phyloP scores from a whole-genome alignment of 1,140 invertebrate species.

The Neodiprion virginianus region DNA sequence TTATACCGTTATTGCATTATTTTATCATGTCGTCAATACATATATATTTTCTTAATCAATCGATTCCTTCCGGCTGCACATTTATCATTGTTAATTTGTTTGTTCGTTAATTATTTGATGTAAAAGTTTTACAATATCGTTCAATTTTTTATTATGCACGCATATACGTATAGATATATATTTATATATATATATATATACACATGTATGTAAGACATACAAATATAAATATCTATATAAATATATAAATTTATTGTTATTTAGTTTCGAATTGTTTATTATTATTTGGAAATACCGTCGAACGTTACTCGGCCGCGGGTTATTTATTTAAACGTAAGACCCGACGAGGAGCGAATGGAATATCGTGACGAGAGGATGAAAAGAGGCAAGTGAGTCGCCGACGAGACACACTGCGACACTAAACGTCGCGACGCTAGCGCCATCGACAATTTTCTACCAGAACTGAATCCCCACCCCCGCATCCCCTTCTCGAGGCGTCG shows the following conservation, averaged over 20 bases:
- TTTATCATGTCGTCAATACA: too few relatives aligned
- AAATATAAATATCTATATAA: background rate
- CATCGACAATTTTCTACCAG: background rate
- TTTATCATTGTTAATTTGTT: too few relatives aligned
- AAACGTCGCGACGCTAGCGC: slow-evolving; percentile 46
- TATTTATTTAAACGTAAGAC: slow-evolving; percentile 36
- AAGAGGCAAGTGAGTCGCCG: background rate
- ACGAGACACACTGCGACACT: slow-evolving; percentile 48
- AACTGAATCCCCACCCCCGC: slow-evolving; percentile 9
- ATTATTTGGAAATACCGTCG: background rate
- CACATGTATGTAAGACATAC: too few relatives aligned
- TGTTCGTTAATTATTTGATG: too few relatives aligned
- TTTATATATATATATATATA: too few relatives aligned
- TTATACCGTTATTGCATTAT: too few relatives aligned
- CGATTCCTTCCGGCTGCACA: too few relatives aligned
- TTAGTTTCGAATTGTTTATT: background rate
- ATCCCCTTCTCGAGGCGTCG: slow-evolving; percentile 18
- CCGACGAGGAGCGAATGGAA: slow-evolving; percentile 19
- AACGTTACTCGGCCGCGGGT: background rate
- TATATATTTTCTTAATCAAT: too few relatives aligned
- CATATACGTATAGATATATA: too few relatives aligned
- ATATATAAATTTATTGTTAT: background rate
- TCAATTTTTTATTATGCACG: too few relatives aligned
- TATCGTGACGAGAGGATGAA: background rate
- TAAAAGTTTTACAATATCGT: too few relatives aligned